Evolutionary conservation across 1,140 invertebrate species (phyloP).

Genomic region (Diprion similis): DNA sequence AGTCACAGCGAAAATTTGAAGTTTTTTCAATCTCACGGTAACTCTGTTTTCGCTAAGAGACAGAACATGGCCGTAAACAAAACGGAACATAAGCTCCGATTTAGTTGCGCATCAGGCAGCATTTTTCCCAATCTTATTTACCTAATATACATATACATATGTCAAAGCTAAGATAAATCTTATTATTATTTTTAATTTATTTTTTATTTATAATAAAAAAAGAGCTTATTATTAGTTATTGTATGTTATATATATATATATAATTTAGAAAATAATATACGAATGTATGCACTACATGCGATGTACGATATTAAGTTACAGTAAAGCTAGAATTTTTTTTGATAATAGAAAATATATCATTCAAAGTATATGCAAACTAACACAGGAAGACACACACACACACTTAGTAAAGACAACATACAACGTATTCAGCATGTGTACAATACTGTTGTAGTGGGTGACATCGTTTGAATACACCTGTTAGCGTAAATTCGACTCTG

Average conservation of each 20-base stretch:
- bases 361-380: too few species aligned
- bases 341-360: not conserved
- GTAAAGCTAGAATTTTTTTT: not conserved
- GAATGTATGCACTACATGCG: not conserved
- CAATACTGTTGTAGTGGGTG: too few species aligned
- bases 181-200: not conserved
- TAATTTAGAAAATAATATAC: too few species aligned
- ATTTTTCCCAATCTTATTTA: not conserved
- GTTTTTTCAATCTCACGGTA: too few species aligned
- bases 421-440: too few species aligned
- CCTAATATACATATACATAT: not conserved
- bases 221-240: slow-evolving; percentile 2
- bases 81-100: not conserved
- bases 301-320: not conserved
- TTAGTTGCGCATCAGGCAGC: not conserved
- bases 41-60: too few species aligned
- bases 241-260: not conserved
- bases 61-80: not conserved
- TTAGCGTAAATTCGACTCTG: too few species aligned
- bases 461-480: too few species aligned
- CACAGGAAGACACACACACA: too few species aligned
- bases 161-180: not conserved
- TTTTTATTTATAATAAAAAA: not conserved
- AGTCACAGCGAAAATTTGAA: not conserved
- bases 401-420: too few species aligned